A percentile compares a stretch with the other conserved stretches of the same genome.
Conservation (phyloP, 2,797 vertebrate genomes). For the Pogonophryne albipinna region DNA sequence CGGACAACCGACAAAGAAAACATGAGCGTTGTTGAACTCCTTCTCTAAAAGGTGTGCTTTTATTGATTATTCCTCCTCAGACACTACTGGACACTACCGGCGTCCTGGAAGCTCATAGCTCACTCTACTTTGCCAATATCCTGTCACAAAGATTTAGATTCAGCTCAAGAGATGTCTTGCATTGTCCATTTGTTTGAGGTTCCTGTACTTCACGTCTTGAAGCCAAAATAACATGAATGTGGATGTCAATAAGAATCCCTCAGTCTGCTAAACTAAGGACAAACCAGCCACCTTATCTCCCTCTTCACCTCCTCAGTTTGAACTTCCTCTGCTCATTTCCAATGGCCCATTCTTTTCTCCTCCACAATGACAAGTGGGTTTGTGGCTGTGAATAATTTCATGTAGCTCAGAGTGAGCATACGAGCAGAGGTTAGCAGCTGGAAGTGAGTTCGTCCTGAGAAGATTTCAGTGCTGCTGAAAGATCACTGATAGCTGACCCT, state of each 20-base stretch:
- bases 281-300: constrained; percentile 4
- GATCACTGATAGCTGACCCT: constrained; percentile 1
- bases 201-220: constrained; percentile 11
- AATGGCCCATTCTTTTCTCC: constrained; percentile 4
- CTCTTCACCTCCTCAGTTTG: constrained; percentile 10
- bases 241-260: constrained; percentile 28
- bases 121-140: constrained; percentile 10
- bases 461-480: constrained; percentile 19
- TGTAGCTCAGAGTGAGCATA: constrained; percentile 11
- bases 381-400: constrained; percentile 4
- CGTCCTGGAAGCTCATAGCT: constrained; percentile 2
- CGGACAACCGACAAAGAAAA: constrained; percentile 3
- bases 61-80: constrained; percentile 22
- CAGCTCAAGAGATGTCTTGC: constrained; percentile 12
- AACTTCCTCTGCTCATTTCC: constrained; percentile 27
- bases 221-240: constrained; percentile 34
- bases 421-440: not conserved
- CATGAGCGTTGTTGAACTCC: not conserved
- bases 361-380: constrained; percentile 11
- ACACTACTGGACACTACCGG: not conserved
- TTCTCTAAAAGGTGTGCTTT: constrained; percentile 9
- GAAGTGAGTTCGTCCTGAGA: not conserved
- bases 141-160: constrained; percentile 28
- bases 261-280: constrained; percentile 13
- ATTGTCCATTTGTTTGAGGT: constrained; percentile 19